A percentile compares a stretch with the other conserved stretches of the same genome.
phyloP scores from a whole-genome alignment of 2,797 vertebrate species.

The Characodon lateralis region DNA sequence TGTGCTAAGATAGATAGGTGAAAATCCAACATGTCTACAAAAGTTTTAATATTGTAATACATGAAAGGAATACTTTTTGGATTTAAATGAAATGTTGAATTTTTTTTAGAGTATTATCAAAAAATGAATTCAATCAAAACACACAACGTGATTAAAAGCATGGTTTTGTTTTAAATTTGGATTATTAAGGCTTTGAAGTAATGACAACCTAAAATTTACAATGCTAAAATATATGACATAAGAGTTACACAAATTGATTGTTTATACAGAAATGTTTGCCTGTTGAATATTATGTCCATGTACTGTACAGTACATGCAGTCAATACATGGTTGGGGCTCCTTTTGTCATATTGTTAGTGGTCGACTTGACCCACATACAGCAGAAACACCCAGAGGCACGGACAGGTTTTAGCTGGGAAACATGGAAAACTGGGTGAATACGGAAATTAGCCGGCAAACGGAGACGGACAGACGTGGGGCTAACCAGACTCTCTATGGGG shows the following conservation, averaged over 20 bases:
- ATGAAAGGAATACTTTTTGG: not conserved
- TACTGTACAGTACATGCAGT: not conserved
- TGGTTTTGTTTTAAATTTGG: not conserved
- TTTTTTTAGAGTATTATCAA: too few relatives aligned
- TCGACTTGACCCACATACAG: too few relatives aligned
- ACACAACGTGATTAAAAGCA: not conserved
- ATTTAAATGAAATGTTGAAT: not conserved
- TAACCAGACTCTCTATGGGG: too few relatives aligned
- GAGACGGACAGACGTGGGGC: too few relatives aligned
- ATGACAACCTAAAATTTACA: not conserved
- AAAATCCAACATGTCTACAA: slow-evolving; percentile 6
- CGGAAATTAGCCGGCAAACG: too few relatives aligned
- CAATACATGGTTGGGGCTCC: not conserved
- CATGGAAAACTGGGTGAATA: too few relatives aligned
- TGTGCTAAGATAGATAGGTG: slow-evolving; percentile 2
- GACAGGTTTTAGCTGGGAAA: too few relatives aligned
- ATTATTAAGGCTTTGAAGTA: not conserved
- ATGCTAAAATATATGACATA: not conserved
- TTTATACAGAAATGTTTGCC: not conserved
- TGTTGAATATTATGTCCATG: not conserved
- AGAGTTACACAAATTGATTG: not conserved
- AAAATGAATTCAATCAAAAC: not conserved
- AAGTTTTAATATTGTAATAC: not conserved
- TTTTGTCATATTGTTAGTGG: too few relatives aligned
- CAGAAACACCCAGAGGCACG: too few relatives aligned